phyloP scores from a whole-genome alignment of 2,797 vertebrate species.

The Pogoniulus pusillus region DNA sequence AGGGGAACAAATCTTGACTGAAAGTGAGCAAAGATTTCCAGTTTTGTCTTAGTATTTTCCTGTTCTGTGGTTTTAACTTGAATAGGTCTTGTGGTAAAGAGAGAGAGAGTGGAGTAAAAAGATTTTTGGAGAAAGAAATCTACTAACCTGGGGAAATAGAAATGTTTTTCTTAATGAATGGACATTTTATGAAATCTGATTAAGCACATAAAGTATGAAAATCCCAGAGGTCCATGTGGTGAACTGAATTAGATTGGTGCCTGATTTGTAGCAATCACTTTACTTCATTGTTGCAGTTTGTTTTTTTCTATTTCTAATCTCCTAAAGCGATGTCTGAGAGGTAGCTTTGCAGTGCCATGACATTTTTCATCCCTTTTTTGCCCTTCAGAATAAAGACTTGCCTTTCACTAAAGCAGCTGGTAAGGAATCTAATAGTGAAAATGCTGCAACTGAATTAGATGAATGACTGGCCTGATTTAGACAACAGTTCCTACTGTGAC shows the following conservation, averaged over 20 bases:
- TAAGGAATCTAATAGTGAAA: not conserved
- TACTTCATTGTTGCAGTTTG: not conserved
- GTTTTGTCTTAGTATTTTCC: not conserved
- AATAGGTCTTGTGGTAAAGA: not conserved
- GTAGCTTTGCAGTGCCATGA: not conserved
- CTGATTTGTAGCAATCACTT: not conserved
- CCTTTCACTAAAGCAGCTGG: not conserved
- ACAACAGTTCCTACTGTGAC: not conserved
- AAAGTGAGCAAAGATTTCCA: not conserved
- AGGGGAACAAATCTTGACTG: not conserved
- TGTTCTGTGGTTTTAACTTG: conserved; percentile 7
- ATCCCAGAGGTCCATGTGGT: not conserved
- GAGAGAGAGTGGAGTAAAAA: not conserved
- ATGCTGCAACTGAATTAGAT: not conserved
- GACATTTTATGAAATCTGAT: not conserved
- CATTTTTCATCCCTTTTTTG: not conserved
- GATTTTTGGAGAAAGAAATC: not conserved
- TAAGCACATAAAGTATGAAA: not conserved
- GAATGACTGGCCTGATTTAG: not conserved
- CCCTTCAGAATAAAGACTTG: not conserved
- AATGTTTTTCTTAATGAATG: conserved; percentile 19
- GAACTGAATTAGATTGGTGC: not conserved
- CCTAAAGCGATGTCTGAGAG: not conserved
- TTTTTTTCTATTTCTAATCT: not conserved
- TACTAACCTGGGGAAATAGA: not conserved